Conservation (phyloP, 1,140 invertebrate species). For the Halotydeus destructor region DNA sequence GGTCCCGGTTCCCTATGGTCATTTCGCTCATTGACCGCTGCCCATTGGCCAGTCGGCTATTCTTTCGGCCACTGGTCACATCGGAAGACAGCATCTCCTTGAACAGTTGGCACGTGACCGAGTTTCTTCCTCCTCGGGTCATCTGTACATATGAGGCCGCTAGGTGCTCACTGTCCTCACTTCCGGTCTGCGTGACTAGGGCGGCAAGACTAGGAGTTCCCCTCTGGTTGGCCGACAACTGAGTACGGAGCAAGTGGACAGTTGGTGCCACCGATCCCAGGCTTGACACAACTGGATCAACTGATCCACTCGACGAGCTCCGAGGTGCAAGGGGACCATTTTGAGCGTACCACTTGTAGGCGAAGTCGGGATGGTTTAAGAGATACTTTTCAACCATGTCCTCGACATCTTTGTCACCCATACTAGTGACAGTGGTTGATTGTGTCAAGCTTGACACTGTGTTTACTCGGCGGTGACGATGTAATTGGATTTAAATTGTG, state of each 20-base stretch:
- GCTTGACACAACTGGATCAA: no score
- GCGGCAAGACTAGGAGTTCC: no score
- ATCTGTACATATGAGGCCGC: conserved; percentile 12
- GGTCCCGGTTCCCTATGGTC: background rate
- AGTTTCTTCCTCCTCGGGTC: conserved; percentile 33
- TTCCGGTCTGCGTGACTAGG: no score
- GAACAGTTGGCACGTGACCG: conserved; percentile 59
- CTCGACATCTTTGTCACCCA: background rate
- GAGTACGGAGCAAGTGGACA: no score
- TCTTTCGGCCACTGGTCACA: no score
- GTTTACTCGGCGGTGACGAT: background rate
- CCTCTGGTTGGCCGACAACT: no score
- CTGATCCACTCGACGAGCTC: no score
- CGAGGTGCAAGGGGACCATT: no score
- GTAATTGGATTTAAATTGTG: background rate
- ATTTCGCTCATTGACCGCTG: conserved; percentile 14
- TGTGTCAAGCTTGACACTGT: background rate
- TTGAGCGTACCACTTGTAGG: conserved; percentile 52
- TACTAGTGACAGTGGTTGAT: background rate
- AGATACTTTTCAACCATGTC: conserved; percentile 23
- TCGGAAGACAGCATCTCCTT: no score
- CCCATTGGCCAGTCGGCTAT: conserved; percentile 39
- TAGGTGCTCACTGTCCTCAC: conserved; percentile 23
- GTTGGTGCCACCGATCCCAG: no score
- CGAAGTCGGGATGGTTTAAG: conserved; percentile 32